Percentiles rank a stretch among this genome's conserved stretches.
phyloP scores from a whole-genome alignment of 2,113 vertebrate genomes.

The Tachysurus vachellii region DNA sequence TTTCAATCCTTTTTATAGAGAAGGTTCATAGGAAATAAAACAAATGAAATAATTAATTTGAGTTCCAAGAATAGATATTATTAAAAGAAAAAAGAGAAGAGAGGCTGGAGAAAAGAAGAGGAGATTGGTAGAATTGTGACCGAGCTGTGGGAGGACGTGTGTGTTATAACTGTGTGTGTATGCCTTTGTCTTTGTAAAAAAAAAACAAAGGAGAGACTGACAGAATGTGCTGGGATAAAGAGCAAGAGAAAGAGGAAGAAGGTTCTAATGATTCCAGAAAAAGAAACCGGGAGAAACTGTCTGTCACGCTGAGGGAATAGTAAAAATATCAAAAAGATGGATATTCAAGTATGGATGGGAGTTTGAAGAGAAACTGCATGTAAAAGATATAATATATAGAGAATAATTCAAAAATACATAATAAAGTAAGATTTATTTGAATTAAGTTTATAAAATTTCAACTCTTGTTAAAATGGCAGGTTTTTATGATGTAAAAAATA shows the following conservation, averaged over 20 bases:
- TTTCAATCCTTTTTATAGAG: not conserved
- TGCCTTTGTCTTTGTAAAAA: not conserved
- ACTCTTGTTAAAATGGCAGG: too few species aligned
- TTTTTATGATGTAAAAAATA: too few species aligned
- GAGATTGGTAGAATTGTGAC: not conserved
- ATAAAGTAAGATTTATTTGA: not conserved
- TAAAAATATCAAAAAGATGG: not conserved
- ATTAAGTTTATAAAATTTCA: not conserved
- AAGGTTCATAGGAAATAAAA: not conserved
- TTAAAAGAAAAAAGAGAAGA: not conserved
- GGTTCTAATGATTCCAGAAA: constrained; percentile 13
- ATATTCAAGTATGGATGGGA: not conserved
- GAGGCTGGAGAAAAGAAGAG: not conserved
- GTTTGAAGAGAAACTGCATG: not conserved
- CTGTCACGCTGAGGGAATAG: not conserved
- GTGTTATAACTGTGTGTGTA: not conserved
- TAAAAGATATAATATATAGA: not conserved
- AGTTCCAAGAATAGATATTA: constrained; percentile 4
- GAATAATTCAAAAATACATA: not conserved
- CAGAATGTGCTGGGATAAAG: constrained; percentile 8
- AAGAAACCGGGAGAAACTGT: not conserved
- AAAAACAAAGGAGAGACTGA: not conserved
- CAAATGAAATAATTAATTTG: not conserved
- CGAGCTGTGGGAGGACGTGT: not conserved
- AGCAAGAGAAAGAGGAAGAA: not conserved